These are phyloP conservation scores for Brachionus rubens DNA, from an alignment of 1,140 invertebrate genomes.

Conservation along the genomic window DNA sequence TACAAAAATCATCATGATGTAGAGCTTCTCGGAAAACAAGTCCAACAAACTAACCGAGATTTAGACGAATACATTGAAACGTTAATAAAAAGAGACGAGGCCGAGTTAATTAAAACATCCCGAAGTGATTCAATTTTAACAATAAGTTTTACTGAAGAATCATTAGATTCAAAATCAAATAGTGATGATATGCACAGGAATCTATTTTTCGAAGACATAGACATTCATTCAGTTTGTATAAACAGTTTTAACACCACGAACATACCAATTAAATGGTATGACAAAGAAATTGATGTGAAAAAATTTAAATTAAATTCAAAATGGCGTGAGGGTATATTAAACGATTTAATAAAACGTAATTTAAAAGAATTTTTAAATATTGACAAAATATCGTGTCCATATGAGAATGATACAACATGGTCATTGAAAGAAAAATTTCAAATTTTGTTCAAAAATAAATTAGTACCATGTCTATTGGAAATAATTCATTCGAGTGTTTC, in stretches of 20 bases:
- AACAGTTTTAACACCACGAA: neutral
- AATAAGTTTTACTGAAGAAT: neutral
- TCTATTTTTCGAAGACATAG: neutral
- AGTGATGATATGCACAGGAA: too few relatives aligned
- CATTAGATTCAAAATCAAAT: neutral
- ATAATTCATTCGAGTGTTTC: neutral
- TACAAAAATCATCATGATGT: too few relatives aligned
- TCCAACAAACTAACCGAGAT: neutral
- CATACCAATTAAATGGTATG: neutral
- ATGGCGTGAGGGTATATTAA: neutral
- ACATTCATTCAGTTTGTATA: neutral
- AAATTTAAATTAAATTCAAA: neutral
- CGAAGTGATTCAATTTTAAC: neutral
- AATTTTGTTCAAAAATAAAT: neutral
- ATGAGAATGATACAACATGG: conserved; percentile 36
- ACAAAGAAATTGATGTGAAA: neutral
- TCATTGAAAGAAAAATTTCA: neutral
- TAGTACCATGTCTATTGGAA: neutral
- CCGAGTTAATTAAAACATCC: neutral
- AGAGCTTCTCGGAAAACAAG: neutral
- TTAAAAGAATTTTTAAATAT: conserved; percentile 8
- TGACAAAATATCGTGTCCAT: conserved; percentile 40
- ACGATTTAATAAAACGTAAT: conserved; percentile 19
- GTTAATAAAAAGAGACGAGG: conserved; percentile 1
- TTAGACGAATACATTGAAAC: conserved; percentile 18